Evolutionary conservation across 35 echinoderm and acorn worm species (phyloP), one percentile per base, ranked within the genome.

Genomic region (Anneissia japonica): DNA sequence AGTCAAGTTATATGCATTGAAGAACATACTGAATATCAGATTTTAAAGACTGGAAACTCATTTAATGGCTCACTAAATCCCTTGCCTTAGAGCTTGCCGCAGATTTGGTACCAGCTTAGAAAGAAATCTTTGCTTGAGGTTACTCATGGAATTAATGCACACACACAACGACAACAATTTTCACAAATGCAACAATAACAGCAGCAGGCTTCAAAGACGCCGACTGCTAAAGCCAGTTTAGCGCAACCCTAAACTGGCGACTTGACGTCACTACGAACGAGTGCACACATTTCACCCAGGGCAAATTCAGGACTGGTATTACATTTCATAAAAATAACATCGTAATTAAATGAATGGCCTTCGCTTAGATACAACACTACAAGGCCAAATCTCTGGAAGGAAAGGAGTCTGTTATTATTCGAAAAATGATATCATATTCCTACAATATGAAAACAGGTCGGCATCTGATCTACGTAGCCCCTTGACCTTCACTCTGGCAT

Each of bases 131-230:
- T 64, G 51, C 51, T 64, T 64, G 51, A 64, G 51, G 51, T 64
- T 64, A 64, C 51, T 64, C 51, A 64, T 64, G 51, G 51, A 64
- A 19, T 64, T 64, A 64, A 64, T 64, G 6, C 51, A 64, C 51
- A 64, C 19, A 64, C 51, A 64, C 51, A 64, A 64, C 51, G 51
- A 64, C 51, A 64, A 64, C 51, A 64, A 64, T 64, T 64, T 64
- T 64, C 51, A 64, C 51, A 64, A 64, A 64, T 64, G 51, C 51
- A 64, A 64, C 51, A 64, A 64, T 64, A 64, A 64, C 51, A 64
- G 51, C 51, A 64, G 51, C 51, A 23, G 51, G 51, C 51, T 64
- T 64, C 51, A 64, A 64, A 64, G 51, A 64, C 6, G 19, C 51
- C 51, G 51, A 64, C 51, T 64, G 51, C 51, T 64, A 64, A 64